Conservation (phyloP, 2,113 vertebrate species). For the Pterocles orientalis region DNA sequence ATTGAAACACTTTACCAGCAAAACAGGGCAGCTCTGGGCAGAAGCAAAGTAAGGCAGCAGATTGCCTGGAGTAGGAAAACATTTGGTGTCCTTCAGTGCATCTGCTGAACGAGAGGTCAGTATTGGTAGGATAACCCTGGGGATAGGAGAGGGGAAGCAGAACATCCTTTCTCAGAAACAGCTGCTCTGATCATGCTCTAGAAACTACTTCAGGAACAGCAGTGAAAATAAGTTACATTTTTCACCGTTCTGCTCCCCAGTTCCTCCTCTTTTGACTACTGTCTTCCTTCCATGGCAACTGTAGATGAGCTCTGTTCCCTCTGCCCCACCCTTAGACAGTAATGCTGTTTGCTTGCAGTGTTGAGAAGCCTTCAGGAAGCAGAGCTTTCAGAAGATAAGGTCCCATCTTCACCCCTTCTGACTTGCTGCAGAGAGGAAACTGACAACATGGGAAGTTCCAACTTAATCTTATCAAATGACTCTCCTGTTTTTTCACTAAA, state of each 20-base stretch:
- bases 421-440: background rate
- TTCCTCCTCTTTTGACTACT: background rate
- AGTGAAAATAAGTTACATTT: background rate
- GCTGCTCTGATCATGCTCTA: background rate
- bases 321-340: background rate
- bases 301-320: background rate
- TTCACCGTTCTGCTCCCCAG: accelerated
- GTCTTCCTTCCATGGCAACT: background rate
- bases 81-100: background rate
- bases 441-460: background rate
- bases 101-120: background rate
- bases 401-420: accelerated
- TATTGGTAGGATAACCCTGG: background rate
- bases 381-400: background rate
- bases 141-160: background rate
- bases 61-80: background rate
- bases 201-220: background rate
- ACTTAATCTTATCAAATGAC: background rate
- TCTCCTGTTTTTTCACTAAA: background rate
- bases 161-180: background rate
- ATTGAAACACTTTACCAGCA: background rate
- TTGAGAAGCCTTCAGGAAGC: background rate
- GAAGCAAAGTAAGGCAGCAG: background rate
- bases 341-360: background rate
- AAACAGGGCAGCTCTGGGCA: background rate